These are phyloP conservation scores for Hemichromis elongatus DNA, from an alignment of 2,113 vertebrate genomes.

Conservation along the genomic window DNA sequence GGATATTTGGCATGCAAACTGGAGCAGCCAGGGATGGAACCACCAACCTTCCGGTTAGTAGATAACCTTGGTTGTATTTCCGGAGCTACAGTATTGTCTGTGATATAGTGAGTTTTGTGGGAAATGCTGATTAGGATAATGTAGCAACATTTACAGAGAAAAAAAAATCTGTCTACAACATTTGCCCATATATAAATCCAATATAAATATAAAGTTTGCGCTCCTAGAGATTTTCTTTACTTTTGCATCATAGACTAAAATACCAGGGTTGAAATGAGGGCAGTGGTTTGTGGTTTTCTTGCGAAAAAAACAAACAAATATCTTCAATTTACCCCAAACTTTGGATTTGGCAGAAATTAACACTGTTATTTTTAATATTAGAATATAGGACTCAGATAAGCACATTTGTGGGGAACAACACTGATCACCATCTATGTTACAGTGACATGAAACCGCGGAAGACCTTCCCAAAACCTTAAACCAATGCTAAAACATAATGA, in stretches of 20 bases:
- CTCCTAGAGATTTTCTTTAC: neutral
- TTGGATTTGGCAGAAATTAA: neutral
- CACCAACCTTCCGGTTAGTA: neutral
- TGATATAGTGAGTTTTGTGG: neutral
- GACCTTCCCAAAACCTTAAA: neutral
- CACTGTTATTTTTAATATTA: neutral
- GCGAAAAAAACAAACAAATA: neutral
- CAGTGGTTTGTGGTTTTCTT: neutral
- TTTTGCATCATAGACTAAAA: neutral
- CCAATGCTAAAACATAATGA: neutral
- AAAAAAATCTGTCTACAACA: neutral
- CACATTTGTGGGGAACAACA: neutral
- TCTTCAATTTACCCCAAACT: neutral
- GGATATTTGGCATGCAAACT: neutral
- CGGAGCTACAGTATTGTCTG: neutral
- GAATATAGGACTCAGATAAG: neutral
- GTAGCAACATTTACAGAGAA: neutral
- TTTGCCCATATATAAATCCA: neutral
- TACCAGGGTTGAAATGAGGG: neutral
- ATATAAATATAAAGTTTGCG: neutral
- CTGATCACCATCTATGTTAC: neutral
- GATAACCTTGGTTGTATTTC: neutral
- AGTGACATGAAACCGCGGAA: neutral
- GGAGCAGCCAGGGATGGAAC: neutral
- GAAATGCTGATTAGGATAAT: neutral